A percentile compares a stretch with the other conserved stretches of the same genome.
These are phyloP conservation scores for Bhutanitis thaidina DNA, from an alignment of 2,888 invertebrate species.

Conservation along the genomic window DNA sequence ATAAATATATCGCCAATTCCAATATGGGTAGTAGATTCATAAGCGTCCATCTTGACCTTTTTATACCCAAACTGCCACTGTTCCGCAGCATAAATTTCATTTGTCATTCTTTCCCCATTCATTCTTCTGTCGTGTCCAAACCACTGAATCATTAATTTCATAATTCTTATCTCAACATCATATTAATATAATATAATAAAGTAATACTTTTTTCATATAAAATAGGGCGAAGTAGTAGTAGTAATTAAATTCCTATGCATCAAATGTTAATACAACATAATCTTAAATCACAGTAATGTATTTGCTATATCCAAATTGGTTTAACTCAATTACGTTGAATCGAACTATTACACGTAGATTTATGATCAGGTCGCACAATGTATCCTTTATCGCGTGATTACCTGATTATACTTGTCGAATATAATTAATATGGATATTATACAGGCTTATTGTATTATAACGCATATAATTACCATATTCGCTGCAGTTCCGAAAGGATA, in stretches of 20 bases:
- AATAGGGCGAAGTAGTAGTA: constrained; percentile 7
- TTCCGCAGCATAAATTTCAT: no score
- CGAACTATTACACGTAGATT: constrained; percentile 56
- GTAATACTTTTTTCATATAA: no score
- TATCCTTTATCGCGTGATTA: constrained; percentile 35
- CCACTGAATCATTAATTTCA: no score
- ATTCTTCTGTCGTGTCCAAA: no score
- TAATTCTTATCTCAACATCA: no score
- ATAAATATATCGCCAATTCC: no score
- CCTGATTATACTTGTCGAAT: constrained; percentile 36
- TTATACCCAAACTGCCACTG: no score
- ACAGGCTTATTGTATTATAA: constrained; percentile 13
- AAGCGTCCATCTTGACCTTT: no score
- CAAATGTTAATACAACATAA: constrained; percentile 23
- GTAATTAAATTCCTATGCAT: constrained; percentile 22
- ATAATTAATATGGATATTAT: constrained; percentile 22
- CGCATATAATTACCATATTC: constrained; percentile 17
- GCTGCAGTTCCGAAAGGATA: neutral
- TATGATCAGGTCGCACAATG: constrained; percentile 45
- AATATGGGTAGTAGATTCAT: no score
- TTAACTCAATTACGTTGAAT: constrained; percentile 56
- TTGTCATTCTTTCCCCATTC: no score
- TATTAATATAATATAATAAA: no score
- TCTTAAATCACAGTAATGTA: constrained; percentile 48
- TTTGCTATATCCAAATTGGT: constrained; percentile 50